A percentile compares a stretch with the other conserved stretches of the same genome.
phyloP scores from a whole-genome alignment of 2,888 invertebrate genomes.

The Patella depressa region DNA sequence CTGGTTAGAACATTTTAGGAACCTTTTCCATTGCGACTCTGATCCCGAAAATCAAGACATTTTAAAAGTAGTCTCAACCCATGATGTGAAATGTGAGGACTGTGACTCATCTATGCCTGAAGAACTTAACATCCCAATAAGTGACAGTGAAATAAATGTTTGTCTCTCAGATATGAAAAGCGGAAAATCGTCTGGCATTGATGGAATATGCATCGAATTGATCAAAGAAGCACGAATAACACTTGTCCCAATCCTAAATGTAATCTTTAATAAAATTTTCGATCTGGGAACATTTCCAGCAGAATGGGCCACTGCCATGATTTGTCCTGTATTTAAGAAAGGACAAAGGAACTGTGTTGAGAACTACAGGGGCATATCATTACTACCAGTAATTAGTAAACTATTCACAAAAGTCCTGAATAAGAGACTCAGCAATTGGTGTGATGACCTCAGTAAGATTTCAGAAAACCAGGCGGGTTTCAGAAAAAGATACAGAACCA shows the following conservation, averaged over 20 bases:
- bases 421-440: background rate
- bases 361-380: background rate
- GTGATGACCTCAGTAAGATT: background rate
- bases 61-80: background rate
- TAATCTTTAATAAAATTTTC: background rate
- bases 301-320: conserved; percentile 1
- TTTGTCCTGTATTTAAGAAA: background rate
- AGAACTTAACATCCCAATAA: conserved; percentile 1
- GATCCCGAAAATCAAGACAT: background rate
- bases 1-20: too few relatives aligned
- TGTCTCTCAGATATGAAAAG: background rate
- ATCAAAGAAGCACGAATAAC: background rate
- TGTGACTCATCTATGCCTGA: background rate
- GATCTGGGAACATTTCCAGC: background rate
- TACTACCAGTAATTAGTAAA: conserved; percentile 1
- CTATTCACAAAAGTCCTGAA: conserved; percentile 1
- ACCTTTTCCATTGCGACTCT: too few relatives aligned
- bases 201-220: background rate
- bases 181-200: background rate
- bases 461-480: background rate
- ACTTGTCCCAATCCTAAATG: background rate
- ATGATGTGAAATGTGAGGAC: background rate
- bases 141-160: background rate
- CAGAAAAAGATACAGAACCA: conserved; percentile 1
- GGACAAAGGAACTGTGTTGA: background rate